Evolutionary conservation across 1,140 invertebrate genomes (phyloP).

Genomic region (Monochamus saltuarius): DNA sequence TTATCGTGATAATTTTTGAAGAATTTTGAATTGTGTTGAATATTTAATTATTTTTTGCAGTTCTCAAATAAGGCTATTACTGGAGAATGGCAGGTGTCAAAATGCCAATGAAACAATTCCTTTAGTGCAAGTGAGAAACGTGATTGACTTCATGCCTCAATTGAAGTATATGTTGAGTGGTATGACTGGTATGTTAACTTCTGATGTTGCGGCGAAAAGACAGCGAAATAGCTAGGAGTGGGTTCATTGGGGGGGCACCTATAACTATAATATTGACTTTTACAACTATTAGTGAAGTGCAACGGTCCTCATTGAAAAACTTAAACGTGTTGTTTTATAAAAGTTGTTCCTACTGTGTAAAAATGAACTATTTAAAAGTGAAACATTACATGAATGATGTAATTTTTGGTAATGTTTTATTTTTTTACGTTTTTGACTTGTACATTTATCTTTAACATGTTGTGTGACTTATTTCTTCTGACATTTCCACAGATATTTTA

Average conservation of each 20-base stretch:
- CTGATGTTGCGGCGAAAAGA: constrained; percentile 56
- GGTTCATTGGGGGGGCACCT: constrained; percentile 40
- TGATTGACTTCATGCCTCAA: constrained; percentile 83
- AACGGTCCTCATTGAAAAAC: constrained; percentile 21
- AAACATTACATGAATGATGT: constrained; percentile 11
- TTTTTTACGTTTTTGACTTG: constrained; percentile 13
- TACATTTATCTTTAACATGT: constrained; percentile 13
- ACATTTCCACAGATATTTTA: constrained; percentile 19
- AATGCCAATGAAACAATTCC: constrained; percentile 63
- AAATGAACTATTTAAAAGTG: constrained; percentile 1
- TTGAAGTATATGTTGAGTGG: constrained; percentile 75
- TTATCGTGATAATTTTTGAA: too few species aligned
- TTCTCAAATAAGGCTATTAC: constrained; percentile 70
- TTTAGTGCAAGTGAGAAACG: constrained; percentile 76
- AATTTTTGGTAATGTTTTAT: constrained; percentile 15
- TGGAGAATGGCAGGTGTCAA: constrained; percentile 71
- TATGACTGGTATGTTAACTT: constrained; percentile 32
- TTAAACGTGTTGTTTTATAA: constrained; percentile 28
- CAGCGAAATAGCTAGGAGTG: constrained; percentile 66
- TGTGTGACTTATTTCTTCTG: constrained; percentile 7
- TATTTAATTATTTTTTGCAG: constrained; percentile 52
- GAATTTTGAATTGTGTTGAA: not conserved
- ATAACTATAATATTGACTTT: constrained; percentile 36
- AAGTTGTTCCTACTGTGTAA: constrained; percentile 38
- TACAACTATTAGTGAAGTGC: constrained; percentile 30